Evolutionary conservation across 2,888 invertebrate genomes (phyloP).

Genomic region (Phragmatobia fuliginosa): DNA sequence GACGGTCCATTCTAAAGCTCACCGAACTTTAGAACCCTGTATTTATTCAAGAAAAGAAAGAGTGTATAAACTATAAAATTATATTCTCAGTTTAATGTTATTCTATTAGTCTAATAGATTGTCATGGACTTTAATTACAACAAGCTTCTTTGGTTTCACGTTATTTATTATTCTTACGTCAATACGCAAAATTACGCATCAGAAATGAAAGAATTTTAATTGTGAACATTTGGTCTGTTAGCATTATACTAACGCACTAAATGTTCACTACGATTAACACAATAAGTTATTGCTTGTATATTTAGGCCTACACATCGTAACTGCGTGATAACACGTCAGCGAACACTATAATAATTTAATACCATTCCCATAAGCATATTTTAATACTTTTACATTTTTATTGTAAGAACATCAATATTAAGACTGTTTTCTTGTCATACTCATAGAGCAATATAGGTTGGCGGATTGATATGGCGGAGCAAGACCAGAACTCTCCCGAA

Average conservation of each 20-base stretch:
- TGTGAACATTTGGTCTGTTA: neutral
- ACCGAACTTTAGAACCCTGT: no score
- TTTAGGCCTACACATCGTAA: neutral
- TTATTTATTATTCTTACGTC: neutral
- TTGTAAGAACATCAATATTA: neutral
- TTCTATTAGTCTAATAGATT: no score
- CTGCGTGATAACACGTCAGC: neutral
- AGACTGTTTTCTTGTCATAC: neutral
- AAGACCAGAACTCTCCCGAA: no score
- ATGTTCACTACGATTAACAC: constrained; percentile 1
- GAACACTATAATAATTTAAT: constrained; percentile 8
- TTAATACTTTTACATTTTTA: constrained; percentile 2
- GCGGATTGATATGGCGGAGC: no score
- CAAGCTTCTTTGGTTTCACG: neutral
- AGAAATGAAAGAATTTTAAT: neutral
- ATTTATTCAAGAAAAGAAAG: no score
- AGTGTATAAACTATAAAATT: no score
- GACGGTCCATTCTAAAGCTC: no score
- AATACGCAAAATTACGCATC: neutral
- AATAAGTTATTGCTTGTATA: constrained; percentile 4
- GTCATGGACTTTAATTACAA: neutral
- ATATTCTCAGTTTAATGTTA: no score
- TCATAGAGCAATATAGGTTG: no score
- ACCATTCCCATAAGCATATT: neutral
- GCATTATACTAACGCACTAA: neutral